These are phyloP conservation scores for Eunapius fragilis DNA, from an alignment of 37 sponge, comb jelly and placozoan genomes.

Conservation along the genomic window DNA sequence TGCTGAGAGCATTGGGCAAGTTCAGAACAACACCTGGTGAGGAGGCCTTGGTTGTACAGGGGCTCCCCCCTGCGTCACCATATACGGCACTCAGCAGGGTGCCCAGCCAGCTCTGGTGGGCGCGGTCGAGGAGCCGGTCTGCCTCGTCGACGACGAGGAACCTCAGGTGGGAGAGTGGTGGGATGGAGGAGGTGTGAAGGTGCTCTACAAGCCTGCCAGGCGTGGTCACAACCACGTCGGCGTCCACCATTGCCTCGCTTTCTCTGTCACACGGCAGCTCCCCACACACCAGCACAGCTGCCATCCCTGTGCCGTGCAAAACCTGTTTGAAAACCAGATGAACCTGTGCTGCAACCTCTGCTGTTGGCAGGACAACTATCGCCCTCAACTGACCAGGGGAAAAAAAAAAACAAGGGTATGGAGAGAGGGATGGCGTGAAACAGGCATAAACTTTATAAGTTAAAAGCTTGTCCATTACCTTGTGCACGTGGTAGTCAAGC, in stretches of 20 bases:
- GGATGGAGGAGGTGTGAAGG: conserved; percentile 2
- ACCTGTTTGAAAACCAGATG: conserved; percentile 62
- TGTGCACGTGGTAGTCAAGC: conserved; percentile 20
- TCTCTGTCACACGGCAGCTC: conserved; percentile 39
- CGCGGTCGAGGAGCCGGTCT: conserved; percentile 83
- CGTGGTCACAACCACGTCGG: conserved; percentile 82
- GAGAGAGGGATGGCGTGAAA: not conserved
- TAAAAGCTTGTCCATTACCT: conserved; percentile 7
- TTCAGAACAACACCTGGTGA: not conserved
- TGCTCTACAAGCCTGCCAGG: conserved; percentile 90
- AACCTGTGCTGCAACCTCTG: conserved; percentile 84
- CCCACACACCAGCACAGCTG: conserved; percentile 52
- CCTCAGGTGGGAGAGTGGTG: conserved; percentile 40
- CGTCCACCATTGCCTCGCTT: conserved; percentile 25
- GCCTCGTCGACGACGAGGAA: conserved; percentile 96
- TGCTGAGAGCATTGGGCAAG: not conserved
- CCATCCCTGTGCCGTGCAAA: conserved; percentile 55
- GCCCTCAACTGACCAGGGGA: conserved; percentile 61
- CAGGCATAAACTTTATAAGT: not conserved
- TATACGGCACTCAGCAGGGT: conserved; percentile 36
- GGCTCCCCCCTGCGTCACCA: not conserved
- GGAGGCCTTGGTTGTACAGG: not conserved
- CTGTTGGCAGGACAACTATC: conserved; percentile 83
- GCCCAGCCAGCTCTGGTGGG: conserved; percentile 82
- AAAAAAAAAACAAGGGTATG: not conserved